Conservation (phyloP, 2,113 vertebrate species). For the Oncorhynchus clarkii region DNA sequence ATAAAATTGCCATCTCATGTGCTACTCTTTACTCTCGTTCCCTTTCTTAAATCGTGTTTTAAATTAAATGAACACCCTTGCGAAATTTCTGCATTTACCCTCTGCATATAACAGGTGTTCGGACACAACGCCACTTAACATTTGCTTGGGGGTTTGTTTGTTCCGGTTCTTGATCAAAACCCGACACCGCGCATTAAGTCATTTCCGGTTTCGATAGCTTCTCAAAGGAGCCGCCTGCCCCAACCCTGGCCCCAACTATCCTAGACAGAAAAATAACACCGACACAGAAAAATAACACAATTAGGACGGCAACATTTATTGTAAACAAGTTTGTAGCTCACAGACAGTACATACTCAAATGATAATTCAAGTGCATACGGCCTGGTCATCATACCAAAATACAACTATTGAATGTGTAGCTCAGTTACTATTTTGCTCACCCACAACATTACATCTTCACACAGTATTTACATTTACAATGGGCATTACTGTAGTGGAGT, state of each 20-base stretch:
- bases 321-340: too few relatives aligned
- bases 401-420: too few relatives aligned
- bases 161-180: slow-evolving; percentile 55
- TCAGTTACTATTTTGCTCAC: too few relatives aligned
- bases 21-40: neutral
- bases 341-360: too few relatives aligned
- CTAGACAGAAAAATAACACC: neutral
- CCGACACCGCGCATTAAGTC: slow-evolving; percentile 7
- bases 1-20: neutral
- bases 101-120: neutral
- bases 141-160: slow-evolving; percentile 40
- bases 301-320: neutral
- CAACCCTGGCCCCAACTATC: neutral
- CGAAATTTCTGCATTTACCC: neutral
- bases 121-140: neutral
- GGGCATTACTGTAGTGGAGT: too few relatives aligned
- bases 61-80: neutral
- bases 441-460: too few relatives aligned
- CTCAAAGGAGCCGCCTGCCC: too few relatives aligned
- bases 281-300: neutral
- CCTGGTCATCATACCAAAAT: too few relatives aligned
- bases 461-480: too few relatives aligned
- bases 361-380: too few relatives aligned
- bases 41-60: neutral
- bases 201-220: slow-evolving; percentile 40